Conservation (phyloP, 2,113 vertebrate genomes). For the Spheniscus mendiculus region DNA sequence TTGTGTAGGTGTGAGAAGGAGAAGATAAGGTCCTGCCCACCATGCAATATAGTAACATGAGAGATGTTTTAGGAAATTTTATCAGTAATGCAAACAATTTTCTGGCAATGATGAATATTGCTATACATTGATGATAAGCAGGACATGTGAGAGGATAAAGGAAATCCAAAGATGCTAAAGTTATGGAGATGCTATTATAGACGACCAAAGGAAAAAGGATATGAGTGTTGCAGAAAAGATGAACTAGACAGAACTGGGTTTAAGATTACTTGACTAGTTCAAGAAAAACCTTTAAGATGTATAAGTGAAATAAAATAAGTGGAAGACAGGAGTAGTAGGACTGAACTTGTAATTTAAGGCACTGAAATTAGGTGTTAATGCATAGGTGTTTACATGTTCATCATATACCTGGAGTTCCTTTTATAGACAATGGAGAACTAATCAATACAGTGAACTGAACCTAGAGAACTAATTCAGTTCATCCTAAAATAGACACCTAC, state of each 20-base stretch:
- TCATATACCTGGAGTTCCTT: neutral
- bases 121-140: neutral
- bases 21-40: conserved; percentile 5
- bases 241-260: neutral
- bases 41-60: neutral
- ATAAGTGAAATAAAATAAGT: neutral
- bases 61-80: neutral
- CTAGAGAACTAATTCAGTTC: neutral
- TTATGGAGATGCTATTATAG: neutral
- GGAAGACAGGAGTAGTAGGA: neutral
- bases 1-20: conserved; percentile 15
- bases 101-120: neutral
- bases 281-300: neutral
- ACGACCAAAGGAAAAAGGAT: neutral
- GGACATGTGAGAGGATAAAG: neutral
- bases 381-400: neutral
- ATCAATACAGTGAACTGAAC: neutral
- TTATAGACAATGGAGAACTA: neutral
- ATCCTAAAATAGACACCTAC: neutral
- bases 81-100: neutral
- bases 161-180: neutral
- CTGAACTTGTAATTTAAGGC: neutral
- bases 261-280: neutral
- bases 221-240: neutral
- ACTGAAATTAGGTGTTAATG: neutral